Evolutionary conservation across 2,888 invertebrate genomes (phyloP).

Genomic region (Tortrix viridana): DNA sequence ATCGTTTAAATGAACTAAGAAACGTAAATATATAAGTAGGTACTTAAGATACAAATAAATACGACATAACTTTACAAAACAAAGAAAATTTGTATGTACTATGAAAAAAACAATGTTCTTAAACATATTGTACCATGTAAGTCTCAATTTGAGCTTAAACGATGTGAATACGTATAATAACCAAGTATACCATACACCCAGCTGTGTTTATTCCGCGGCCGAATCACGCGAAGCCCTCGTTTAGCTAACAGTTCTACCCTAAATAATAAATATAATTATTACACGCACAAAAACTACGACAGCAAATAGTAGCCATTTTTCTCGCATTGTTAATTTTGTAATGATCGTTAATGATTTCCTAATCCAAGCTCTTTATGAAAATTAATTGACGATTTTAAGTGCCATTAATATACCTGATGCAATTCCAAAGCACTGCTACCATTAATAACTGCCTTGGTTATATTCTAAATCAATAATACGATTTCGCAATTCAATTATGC

Average conservation of each 20-base stretch:
- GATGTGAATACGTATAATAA: conserved; percentile 19
- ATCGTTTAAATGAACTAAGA: too few relatives aligned
- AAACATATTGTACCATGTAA: conserved; percentile 10
- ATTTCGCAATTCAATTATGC: too few relatives aligned
- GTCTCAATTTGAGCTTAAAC: conserved; percentile 20
- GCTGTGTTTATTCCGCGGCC: conserved; percentile 45
- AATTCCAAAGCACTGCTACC: too few relatives aligned
- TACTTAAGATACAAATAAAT: too few relatives aligned
- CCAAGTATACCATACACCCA: conserved; percentile 41
- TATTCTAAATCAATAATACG: too few relatives aligned
- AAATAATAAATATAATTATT: conserved; percentile 54
- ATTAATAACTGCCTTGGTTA: too few relatives aligned
- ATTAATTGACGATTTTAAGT: background rate
- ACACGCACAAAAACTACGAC: conserved; percentile 40
- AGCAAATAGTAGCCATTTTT: conserved; percentile 27
- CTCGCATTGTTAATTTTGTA: conserved; percentile 31
- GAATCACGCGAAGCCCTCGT: conserved; percentile 62
- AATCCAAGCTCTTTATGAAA: background rate
- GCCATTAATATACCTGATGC: background rate
- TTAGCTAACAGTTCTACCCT: conserved; percentile 50
- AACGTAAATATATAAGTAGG: too few relatives aligned
- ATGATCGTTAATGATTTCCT: conserved; percentile 25
- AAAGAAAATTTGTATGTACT: background rate
- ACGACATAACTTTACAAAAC: background rate
- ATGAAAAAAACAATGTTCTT: background rate